Conservation (phyloP, 2,113 vertebrate genomes). For the Oryzias woworae region DNA sequence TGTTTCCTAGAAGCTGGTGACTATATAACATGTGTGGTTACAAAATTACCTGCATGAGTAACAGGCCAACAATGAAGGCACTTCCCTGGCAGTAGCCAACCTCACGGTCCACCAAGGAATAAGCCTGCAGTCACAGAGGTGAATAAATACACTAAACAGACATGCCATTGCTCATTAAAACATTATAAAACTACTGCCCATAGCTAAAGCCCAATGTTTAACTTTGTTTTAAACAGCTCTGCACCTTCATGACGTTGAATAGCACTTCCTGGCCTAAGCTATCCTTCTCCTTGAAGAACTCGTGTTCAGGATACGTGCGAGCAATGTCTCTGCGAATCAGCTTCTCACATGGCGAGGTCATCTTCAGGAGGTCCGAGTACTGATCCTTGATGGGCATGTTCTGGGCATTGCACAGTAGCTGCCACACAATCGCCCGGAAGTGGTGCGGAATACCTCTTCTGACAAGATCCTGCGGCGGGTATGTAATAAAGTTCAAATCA, state of each 20-base stretch:
- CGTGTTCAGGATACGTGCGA: conserved; percentile 96
- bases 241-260: conserved; percentile 99
- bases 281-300: conserved; percentile 99
- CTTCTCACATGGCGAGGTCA: conserved; percentile 98
- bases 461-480: conserved; percentile 86
- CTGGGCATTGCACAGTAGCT: conserved; percentile 93
- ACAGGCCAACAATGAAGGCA: conserved; percentile 96
- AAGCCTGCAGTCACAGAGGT: conserved; percentile 83
- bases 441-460: conserved; percentile 97
- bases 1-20: neutral
- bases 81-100: conserved; percentile 99
- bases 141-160: conserved; percentile 16
- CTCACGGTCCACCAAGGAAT: conserved; percentile 97
- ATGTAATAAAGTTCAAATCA: no score
- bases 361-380: conserved; percentile 97
- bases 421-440: conserved; percentile 98
- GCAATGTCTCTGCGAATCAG: conserved; percentile 97
- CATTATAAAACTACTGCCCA: neutral
- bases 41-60: conserved; percentile 94
- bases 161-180: neutral
- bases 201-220: neutral
- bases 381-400: conserved; percentile 98
- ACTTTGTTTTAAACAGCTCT: conserved; percentile 15
- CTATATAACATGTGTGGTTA: conserved; percentile 5
- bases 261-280: conserved; percentile 97